Conservation (phyloP, 1,140 invertebrate genomes). For the Charaxes varanes region DNA sequence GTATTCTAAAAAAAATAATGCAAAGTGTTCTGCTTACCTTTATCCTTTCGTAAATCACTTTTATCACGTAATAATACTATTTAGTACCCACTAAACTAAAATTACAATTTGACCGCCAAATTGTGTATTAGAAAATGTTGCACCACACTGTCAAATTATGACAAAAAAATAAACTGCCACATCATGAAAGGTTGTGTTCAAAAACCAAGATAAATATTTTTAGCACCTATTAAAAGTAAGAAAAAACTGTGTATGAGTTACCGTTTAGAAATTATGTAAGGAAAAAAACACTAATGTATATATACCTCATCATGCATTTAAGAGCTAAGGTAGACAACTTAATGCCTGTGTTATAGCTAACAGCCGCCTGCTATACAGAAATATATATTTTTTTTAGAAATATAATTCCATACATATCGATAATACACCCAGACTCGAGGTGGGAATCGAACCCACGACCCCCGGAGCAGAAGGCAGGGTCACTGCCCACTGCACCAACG, state of each 20-base stretch:
- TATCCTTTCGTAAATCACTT: slow-evolving; percentile 31
- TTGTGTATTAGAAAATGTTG: slow-evolving; percentile 25
- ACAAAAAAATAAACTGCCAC: slow-evolving; percentile 30
- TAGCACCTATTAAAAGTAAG: slow-evolving; percentile 30
- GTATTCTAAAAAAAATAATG: too few relatives aligned
- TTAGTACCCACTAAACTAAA: slow-evolving; percentile 31
- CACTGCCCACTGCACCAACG: too few relatives aligned
- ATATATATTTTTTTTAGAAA: too few relatives aligned
- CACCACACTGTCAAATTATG: slow-evolving; percentile 28
- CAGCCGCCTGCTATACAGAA: too few relatives aligned
- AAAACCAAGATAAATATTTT: slow-evolving; percentile 31
- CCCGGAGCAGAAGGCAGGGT: too few relatives aligned
- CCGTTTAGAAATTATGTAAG: slow-evolving; percentile 28
- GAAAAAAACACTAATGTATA: slow-evolving; percentile 29
- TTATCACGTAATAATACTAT: slow-evolving; percentile 29
- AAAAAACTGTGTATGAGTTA: slow-evolving; percentile 24
- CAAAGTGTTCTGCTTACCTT: slow-evolving; percentile 27
- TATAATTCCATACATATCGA: too few relatives aligned
- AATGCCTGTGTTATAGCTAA: too few relatives aligned
- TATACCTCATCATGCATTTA: slow-evolving; percentile 30
- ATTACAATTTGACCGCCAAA: slow-evolving; percentile 30
- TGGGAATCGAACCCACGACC: too few relatives aligned
- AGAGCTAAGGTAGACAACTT: too few relatives aligned
- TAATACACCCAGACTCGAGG: too few relatives aligned
- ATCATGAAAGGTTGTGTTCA: slow-evolving; percentile 29